Conservation (phyloP, 2,797 vertebrate species). For the Xenops minutus region DNA sequence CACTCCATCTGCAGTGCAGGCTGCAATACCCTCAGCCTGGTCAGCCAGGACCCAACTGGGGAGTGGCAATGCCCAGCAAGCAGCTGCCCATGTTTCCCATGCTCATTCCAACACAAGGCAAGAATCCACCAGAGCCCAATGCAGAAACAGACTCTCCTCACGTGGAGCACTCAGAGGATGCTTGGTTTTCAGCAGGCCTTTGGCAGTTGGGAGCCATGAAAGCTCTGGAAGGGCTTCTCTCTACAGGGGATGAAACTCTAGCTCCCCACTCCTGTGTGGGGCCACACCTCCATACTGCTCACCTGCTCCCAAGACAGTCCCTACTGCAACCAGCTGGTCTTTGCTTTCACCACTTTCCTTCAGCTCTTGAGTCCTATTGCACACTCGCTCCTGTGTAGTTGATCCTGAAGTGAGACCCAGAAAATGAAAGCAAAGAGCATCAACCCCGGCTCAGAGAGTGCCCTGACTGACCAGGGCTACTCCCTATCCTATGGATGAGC, state of each 20-base stretch:
- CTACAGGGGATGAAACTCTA: not conserved
- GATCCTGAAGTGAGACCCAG: not conserved
- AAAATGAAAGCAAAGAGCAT: not conserved
- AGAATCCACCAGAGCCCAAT: not conserved
- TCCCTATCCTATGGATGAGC: not conserved
- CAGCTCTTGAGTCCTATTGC: not conserved
- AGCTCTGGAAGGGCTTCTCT: not conserved
- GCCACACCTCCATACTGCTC: not conserved
- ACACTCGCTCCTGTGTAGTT: not conserved
- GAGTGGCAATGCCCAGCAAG: not conserved
- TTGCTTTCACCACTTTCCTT: not conserved
- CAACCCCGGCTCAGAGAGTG: not conserved
- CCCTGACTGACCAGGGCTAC: not conserved
- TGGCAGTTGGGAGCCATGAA: not conserved
- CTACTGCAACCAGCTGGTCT: not conserved
- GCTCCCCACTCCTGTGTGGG: not conserved
- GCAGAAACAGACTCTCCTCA: not conserved
- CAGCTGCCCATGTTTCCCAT: not conserved
- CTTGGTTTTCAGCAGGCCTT: not conserved
- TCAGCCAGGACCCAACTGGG: not conserved
- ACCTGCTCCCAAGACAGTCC: not conserved
- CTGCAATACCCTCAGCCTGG: not conserved
- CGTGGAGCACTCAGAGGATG: rapidly evolving
- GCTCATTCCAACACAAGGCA: not conserved
- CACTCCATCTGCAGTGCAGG: not conserved